These are phyloP conservation scores for Pungitius pungitius DNA, from an alignment of 2,113 vertebrate genomes.

Conservation along the genomic window DNA sequence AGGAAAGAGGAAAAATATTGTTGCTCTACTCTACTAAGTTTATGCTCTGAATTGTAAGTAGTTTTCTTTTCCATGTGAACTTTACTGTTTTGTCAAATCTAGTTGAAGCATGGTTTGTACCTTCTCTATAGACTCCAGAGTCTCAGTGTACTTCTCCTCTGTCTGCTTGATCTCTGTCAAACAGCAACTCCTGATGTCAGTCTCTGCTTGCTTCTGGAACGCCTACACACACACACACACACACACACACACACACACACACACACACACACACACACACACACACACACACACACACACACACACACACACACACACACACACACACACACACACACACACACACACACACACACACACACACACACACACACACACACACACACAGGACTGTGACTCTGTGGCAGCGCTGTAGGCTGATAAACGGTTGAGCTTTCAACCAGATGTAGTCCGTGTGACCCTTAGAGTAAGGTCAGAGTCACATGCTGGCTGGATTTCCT, in stretches of 20 bases:
- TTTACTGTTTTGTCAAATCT: not conserved
- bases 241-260: slow-evolving; percentile 31
- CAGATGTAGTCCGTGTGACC: slow-evolving; percentile 25
- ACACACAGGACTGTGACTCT: slow-evolving; percentile 18
- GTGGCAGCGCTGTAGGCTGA: slow-evolving; percentile 33
- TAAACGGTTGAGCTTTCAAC: slow-evolving; percentile 29
- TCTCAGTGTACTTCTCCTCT: slow-evolving; percentile 97
- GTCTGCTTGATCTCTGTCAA: slow-evolving; percentile 96
- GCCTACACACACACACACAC: slow-evolving; percentile 53
- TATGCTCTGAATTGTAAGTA: not conserved
- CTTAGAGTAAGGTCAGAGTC: slow-evolving; percentile 22
- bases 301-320: slow-evolving; percentile 27
- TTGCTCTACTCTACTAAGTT: not conserved
- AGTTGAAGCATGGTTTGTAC: too few relatives aligned
- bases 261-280: slow-evolving; percentile 33
- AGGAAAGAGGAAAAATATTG: not conserved
- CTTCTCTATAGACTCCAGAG: slow-evolving; percentile 96
- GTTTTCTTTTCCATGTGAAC: not conserved
- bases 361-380: slow-evolving; percentile 33
- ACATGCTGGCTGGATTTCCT: not conserved
- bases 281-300: slow-evolving; percentile 32
- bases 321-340: slow-evolving; percentile 33
- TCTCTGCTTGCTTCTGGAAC: slow-evolving; percentile 90
- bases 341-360: slow-evolving; percentile 30
- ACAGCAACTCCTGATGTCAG: slow-evolving; percentile 93